Evolutionary conservation across 2,797 vertebrate genomes (phyloP), one percentile per base, ranked within the genome.

Genomic region (Crax fasciolata): DNA sequence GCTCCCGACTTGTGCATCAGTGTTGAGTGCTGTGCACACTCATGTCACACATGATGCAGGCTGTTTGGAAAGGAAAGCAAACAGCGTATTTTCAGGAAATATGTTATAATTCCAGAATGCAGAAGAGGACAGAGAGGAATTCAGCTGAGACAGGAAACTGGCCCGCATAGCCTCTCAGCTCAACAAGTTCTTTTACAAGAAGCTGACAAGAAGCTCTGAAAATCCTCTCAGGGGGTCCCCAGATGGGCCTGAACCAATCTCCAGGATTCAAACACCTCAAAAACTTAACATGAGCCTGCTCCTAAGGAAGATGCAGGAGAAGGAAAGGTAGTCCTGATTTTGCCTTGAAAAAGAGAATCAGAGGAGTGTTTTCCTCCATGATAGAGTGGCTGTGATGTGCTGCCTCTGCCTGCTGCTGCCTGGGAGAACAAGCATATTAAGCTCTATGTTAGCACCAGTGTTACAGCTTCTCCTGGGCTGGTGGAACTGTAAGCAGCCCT

Each of bases 161-260:
- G 21, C 11, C 7, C 30, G 38, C n/a, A 44, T 62, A 46, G 19
- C 43, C n/a, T 85, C 48, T 79, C 44, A 72, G n/a, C 28, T 71
- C 73, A 61, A 72, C 43, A 65, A 67, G 84, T 66, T 49, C 27
- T 89, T 87, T 94, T 77, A 68, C 20, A 28, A 89, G 39, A 93
- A 61, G 28, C 25, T 65, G 11, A 90, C 65, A 63, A 91, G 35
- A 61, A 93, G 30, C 72, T 76, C 63, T 39, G 43, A 44, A 58
- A 32, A 10, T 63, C 54, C 30, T 82, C 43, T 77, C 61, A 83
- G 39, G 25, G 65, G 10, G 11, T 38, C 35, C 63, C 41, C 44
- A 55, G n/a, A 41, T 25, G 11, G 23, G 9, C 10, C 24, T 62
- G 54, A 89, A 57, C 13, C 24, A 79, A 12, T n/a, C 54, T 58